Evolutionary conservation across 1,140 invertebrate genomes (phyloP), one percentile per base, ranked within the genome.

Genomic region (Diploscapter pachys): DNA sequence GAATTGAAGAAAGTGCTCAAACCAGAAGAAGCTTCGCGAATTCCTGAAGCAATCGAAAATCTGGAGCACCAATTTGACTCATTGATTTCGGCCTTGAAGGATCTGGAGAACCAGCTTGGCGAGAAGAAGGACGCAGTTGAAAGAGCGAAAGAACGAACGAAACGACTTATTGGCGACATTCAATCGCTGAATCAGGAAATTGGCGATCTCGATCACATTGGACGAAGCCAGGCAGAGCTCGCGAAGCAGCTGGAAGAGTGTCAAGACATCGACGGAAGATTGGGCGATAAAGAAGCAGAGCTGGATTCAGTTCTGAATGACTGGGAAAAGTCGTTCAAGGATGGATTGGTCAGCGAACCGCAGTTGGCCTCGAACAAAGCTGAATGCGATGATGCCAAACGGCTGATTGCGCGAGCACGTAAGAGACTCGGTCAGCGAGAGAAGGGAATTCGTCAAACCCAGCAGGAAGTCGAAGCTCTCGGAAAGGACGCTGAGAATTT

Each of bases 371-470:
- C 13, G 48, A 53, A 53, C 3, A 57, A 6, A 3, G 64, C 55
- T 63, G 74, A 56, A 51, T 13, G 68, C 56, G 64, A 74, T 57
- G 70, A 74, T 51, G 73, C 57, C n/a, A 65, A 64, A 50, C 31
- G 31, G 73, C 49, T 74, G 50, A 57, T 74, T 50, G 52, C 66
- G 6, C 63, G 64, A 74, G 57, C 65, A 4, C 56, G 68, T 56
- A 76, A 76, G 57, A 71, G 67, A 49, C 54, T 76, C 13, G 63
- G 52, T 11, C 72, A 76, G 48, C 65, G 72, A 4, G 63, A 71
- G 54, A 63, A 72, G 8, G 65, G 63, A 11, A 66, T 76, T 31
- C 53, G 63, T 9, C 59, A 71, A 61, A 55, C 72, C 2, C 54
- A 54, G 6, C 50, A 13, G 8, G 75, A 76, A 50, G 64, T 73